These are phyloP conservation scores for Dinocampus coccinellae DNA, from an alignment of 2,888 invertebrate species.

Conservation along the genomic window DNA sequence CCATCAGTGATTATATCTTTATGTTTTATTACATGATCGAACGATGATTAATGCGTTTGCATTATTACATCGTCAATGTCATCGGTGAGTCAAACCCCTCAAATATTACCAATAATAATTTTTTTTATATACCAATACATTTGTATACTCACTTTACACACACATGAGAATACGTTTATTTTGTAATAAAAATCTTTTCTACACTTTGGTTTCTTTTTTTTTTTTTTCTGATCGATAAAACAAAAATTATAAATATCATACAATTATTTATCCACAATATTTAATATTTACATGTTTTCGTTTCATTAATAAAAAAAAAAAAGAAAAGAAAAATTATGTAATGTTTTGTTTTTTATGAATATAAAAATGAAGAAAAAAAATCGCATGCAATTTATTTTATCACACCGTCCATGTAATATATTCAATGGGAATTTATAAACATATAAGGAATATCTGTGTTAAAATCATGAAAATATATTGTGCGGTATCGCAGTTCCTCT, in stretches of 20 bases:
- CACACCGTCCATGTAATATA: background rate
- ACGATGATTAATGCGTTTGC: conserved; percentile 59
- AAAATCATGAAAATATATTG: conserved; percentile 36
- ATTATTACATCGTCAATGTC: background rate
- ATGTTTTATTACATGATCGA: conserved; percentile 51
- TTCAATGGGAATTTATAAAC: background rate
- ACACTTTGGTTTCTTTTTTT: too few species aligned
- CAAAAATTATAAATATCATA: too few species aligned
- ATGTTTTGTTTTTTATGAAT: too few species aligned
- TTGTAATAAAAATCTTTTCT: too few species aligned
- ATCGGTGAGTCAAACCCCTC: background rate
- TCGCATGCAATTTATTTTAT: background rate
- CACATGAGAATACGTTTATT: too few species aligned
- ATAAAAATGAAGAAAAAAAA: background rate
- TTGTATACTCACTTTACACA: too few species aligned
- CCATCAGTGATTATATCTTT: conserved; percentile 28
- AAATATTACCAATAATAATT: background rate
- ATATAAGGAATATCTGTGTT: background rate
- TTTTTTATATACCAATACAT: too few species aligned
- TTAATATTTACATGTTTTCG: too few species aligned
- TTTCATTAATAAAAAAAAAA: too few species aligned
- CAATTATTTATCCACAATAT: too few species aligned
- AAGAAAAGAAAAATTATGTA: too few species aligned
- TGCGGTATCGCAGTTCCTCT: conserved; percentile 11
- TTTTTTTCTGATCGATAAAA: too few species aligned